These are phyloP conservation scores for Argyresthia albistria DNA, from an alignment of 2,888 invertebrate species.

Conservation along the genomic window DNA sequence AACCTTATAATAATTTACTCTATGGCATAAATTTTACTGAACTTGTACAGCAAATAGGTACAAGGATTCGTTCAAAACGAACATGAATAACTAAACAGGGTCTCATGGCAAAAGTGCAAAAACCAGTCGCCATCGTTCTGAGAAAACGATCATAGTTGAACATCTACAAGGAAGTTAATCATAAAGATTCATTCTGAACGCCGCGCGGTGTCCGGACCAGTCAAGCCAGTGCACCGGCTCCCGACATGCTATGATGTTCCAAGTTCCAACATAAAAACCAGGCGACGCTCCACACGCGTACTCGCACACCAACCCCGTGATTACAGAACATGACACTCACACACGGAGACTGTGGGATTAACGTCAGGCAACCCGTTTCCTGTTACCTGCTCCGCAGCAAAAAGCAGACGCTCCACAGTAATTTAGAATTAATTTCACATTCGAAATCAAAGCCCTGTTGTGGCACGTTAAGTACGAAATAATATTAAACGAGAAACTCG, in stretches of 20 bases:
- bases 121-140: slow-evolving; percentile 29
- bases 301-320: slow-evolving; percentile 39
- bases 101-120: slow-evolving; percentile 12
- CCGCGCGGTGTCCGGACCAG: slow-evolving; percentile 14
- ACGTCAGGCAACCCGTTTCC: slow-evolving; percentile 66
- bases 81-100: no score
- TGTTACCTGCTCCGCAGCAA: slow-evolving; percentile 64
- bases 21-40: no score
- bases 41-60: not conserved
- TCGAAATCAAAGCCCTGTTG: slow-evolving; percentile 32
- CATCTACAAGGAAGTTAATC: slow-evolving; percentile 40
- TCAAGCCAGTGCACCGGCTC: not conserved
- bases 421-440: slow-evolving; percentile 64
- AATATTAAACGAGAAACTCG: slow-evolving; percentile 14
- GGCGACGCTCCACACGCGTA: slow-evolving; percentile 42
- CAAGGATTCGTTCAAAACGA: slow-evolving; percentile 27
- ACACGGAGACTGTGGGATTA: slow-evolving; percentile 46
- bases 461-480: slow-evolving; percentile 12
- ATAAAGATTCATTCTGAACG: slow-evolving; percentile 56
- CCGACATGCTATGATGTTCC: slow-evolving; percentile 23
- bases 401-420: slow-evolving; percentile 48
- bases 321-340: slow-evolving; percentile 43
- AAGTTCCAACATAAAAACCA: slow-evolving; percentile 43
- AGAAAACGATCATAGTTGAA: slow-evolving; percentile 44
- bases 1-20: no score